Evolutionary conservation across 2,888 invertebrate genomes (phyloP), one percentile per base, ranked within the genome.

Genomic region (Branchipolynoe longqiensis): DNA sequence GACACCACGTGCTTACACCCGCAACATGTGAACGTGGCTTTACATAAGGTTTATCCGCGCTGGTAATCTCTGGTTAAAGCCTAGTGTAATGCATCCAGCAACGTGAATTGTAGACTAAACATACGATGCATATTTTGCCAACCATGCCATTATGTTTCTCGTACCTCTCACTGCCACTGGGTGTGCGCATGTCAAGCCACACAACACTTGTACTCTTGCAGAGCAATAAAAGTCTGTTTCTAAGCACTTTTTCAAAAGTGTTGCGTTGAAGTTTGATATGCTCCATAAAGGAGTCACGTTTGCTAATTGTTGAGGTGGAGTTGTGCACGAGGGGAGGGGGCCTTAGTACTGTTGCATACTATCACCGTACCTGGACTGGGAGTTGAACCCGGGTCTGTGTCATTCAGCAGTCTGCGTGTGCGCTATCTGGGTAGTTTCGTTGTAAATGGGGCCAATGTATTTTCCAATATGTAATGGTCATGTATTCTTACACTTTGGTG

Each of bases 231-330:
- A 38, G 36, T 2, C 8, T 31, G 33, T 69, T 38, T 69, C 33
- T 69, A 69, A 33, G 69, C 69, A 69, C 36, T 62, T 69, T 69
- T 69, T 69, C 69, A 69, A n/a, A 33, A 6, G 69, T 69, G 36
- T 69, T 69, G 69, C 22, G 69, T 69, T 69, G 33, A 69, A 2
- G 69, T 38, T 36, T 69, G 33, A 48, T 48, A n/a, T n/a, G n/a
- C n/a, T n/a, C n/a, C n/a, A n/a, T n/a, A n/a, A n/a, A n/a, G n/a
- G n/a, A n/a, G n/a, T n/a, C n/a, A n/a, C n/a, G n/a, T n/a, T n/a
- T n/a, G n/a, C n/a, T n/a, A n/a, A n/a, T n/a, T n/a, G n/a, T n/a
- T n/a, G n/a, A n/a, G n/a, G n/a, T n/a, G n/a, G n/a, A n/a, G n/a
- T n/a, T n/a, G n/a, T n/a, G n/a, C n/a, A n/a, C n/a, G n/a, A n/a